Percentiles rank a stretch among this genome's conserved stretches.
phyloP scores from a whole-genome alignment of 2,797 vertebrate species.

The Hozukius guyotensis region DNA sequence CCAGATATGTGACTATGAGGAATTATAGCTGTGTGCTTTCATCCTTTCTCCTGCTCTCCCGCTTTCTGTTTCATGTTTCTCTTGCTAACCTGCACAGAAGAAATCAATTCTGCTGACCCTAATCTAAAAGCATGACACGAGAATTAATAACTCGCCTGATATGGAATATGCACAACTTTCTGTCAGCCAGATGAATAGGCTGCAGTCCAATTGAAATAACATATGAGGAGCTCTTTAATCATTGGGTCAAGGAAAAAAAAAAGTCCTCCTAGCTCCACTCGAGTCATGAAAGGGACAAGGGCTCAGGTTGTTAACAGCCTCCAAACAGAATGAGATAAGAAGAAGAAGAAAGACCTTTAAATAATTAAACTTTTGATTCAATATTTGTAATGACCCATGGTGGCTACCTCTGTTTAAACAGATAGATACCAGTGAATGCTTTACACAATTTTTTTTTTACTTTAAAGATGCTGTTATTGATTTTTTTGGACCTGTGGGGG shows the following conservation, averaged over 20 bases:
- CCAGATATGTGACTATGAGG: conserved; percentile 38
- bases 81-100: conserved; percentile 40
- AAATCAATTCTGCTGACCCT: conserved; percentile 75
- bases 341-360: neutral
- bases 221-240: conserved; percentile 71
- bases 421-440: neutral
- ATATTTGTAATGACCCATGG: neutral
- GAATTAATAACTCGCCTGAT: conserved; percentile 77
- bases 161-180: conserved; percentile 76
- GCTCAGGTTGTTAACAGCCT: neutral
- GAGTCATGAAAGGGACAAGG: neutral
- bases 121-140: conserved; percentile 77
- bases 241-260: conserved; percentile 49
- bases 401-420: neutral
- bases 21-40: conserved; percentile 53
- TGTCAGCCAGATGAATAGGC: conserved; percentile 73
- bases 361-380: neutral
- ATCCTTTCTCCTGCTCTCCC: conserved; percentile 16
- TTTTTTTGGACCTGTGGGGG: neutral
- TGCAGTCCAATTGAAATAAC: conserved; percentile 73
- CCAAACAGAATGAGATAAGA: neutral
- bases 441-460: neutral
- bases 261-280: neutral
- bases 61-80: conserved; percentile 38
- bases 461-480: neutral